Conservation (phyloP, 2,113 vertebrate genomes). For the Potamarius usumacintae region DNA sequence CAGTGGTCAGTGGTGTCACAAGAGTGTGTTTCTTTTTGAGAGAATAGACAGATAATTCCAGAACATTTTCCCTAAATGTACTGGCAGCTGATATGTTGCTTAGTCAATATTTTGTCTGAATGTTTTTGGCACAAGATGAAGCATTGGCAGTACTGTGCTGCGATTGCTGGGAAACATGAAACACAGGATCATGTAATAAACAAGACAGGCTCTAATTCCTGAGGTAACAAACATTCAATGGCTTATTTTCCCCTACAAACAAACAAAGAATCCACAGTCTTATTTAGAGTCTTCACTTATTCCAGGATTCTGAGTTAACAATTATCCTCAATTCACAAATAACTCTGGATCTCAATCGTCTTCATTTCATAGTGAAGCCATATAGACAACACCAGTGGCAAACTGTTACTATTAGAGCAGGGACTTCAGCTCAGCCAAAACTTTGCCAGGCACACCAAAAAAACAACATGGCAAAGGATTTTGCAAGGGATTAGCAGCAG, state of each 20-base stretch:
- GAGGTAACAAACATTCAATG: background rate
- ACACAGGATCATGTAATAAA: background rate
- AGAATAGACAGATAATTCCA: conserved; percentile 31
- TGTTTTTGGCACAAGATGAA: conserved; percentile 25
- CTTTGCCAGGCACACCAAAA: no score
- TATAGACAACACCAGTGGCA: no score
- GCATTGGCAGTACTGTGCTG: background rate
- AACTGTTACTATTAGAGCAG: no score
- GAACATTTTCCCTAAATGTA: conserved; percentile 37
- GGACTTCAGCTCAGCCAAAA: no score
- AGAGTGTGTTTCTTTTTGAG: background rate
- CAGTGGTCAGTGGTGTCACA: background rate
- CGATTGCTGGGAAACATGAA: conserved; percentile 15
- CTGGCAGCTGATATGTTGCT: conserved; percentile 15
- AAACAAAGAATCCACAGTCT: background rate
- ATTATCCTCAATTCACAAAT: conserved; percentile 7
- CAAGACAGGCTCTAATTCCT: conserved; percentile 7
- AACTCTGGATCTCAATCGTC: background rate
- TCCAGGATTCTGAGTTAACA: background rate
- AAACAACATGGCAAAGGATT: no score
- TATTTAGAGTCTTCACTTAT: background rate
- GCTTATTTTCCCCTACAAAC: background rate
- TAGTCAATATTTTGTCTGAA: conserved; percentile 2
- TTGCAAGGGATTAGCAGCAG: no score
- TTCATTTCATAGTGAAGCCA: background rate